These are phyloP conservation scores for Eospalax fontanierii DNA, from an alignment of 2,797 vertebrate species.

Conservation along the genomic window DNA sequence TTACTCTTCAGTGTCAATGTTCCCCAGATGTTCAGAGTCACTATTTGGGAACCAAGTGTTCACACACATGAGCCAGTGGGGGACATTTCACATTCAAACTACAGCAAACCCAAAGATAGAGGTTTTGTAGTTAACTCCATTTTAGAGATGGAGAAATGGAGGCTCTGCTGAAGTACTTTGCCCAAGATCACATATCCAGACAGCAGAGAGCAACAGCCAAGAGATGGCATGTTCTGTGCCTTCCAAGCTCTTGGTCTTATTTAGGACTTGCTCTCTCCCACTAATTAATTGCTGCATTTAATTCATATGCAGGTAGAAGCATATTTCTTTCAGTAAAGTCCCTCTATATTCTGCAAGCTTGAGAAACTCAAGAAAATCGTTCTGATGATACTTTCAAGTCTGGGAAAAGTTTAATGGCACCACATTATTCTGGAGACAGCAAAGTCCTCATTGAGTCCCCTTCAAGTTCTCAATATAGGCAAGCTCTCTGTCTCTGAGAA, in stretches of 20 bases:
- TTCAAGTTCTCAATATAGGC: background rate
- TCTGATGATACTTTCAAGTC: background rate
- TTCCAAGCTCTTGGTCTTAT: background rate
- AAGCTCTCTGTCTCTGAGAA: background rate
- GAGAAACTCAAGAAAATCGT: background rate
- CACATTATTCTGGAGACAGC: background rate
- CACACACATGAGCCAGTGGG: background rate
- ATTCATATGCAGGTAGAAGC: background rate
- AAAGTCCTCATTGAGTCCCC: background rate
- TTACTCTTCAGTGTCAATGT: too few relatives aligned
- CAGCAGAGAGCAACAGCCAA: background rate
- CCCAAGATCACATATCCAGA: background rate
- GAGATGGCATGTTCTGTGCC: too few relatives aligned
- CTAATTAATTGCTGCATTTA: background rate
- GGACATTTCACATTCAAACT: background rate
- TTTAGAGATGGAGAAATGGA: slow-evolving; percentile 15
- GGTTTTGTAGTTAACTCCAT: background rate
- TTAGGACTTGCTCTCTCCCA: background rate
- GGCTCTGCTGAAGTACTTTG: background rate
- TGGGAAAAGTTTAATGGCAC: background rate
- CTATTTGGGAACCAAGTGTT: background rate
- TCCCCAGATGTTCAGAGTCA: too few relatives aligned
- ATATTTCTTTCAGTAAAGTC: background rate
- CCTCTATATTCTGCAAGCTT: slow-evolving; percentile 29
- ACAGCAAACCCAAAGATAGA: background rate